phyloP scores from a whole-genome alignment of 2,888 invertebrate genomes.

The Melanargia galathea region DNA sequence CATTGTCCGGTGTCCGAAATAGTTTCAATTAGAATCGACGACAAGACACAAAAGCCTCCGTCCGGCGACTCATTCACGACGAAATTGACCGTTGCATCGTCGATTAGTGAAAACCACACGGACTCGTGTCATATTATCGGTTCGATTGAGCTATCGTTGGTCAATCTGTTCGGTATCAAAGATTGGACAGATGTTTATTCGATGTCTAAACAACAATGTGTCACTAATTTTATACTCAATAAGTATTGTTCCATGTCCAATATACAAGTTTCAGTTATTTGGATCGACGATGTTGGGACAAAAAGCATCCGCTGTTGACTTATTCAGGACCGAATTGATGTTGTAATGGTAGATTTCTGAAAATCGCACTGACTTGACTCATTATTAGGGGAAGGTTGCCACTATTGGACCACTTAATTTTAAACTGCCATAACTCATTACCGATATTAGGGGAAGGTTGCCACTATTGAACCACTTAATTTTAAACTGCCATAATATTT shows the following conservation, averaged over 20 bases:
- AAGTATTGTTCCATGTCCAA: background rate
- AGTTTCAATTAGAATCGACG: slow-evolving; percentile 81
- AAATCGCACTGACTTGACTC: no score
- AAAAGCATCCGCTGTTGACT: no score
- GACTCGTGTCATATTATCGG: slow-evolving; percentile 33
- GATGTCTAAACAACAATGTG: background rate
- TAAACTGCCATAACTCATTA: no score
- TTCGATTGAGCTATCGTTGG: slow-evolving; percentile 6
- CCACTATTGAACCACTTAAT: no score
- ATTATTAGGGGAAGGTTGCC: no score
- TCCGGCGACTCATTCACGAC: slow-evolving; percentile 68
- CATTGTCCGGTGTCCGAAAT: slow-evolving; percentile 80
- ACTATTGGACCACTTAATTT: no score
- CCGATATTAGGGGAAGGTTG: no score
- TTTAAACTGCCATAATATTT: no score
- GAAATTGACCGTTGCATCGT: slow-evolving; percentile 72
- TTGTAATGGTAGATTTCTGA: no score
- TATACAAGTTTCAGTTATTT: no score
- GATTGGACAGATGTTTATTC: background rate
- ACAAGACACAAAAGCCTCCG: slow-evolving; percentile 73
- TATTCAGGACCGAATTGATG: no score
- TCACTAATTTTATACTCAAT: background rate
- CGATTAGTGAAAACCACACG: slow-evolving; percentile 42
- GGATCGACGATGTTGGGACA: no score
- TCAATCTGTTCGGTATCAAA: background rate